These are phyloP conservation scores for Apogon hyalosoma DNA, from an alignment of 2,797 vertebrate genomes.

Conservation along the genomic window DNA sequence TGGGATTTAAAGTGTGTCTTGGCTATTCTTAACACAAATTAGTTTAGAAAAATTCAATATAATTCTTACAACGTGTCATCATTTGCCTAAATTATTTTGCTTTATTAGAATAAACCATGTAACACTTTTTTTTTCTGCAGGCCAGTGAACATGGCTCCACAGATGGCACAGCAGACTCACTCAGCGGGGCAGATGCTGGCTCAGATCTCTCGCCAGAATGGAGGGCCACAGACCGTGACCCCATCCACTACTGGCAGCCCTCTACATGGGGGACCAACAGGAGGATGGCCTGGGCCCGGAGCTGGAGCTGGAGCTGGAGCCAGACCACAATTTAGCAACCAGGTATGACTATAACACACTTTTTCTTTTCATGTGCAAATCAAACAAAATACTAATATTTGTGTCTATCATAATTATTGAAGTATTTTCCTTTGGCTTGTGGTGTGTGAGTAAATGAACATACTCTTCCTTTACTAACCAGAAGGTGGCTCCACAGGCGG, in stretches of 20 bases:
- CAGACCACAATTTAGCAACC: conserved; percentile 87
- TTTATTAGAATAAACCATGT: background rate
- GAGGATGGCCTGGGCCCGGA: conserved; percentile 64
- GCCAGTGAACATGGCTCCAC: conserved; percentile 83
- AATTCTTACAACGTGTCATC: too few relatives aligned
- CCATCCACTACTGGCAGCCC: conserved; percentile 85
- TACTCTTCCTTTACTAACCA: conserved; percentile 41
- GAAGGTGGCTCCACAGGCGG: conserved; percentile 85
- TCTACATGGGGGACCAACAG: conserved; percentile 81
- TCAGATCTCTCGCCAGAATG: conserved; percentile 92
- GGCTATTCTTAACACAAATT: too few relatives aligned
- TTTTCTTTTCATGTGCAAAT: background rate
- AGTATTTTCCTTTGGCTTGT: too few relatives aligned
- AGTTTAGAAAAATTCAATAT: too few relatives aligned
- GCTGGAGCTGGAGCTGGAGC: conserved; percentile 47
- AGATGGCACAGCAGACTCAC: conserved; percentile 85
- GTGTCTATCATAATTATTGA: background rate
- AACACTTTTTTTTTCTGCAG: conserved; percentile 66
- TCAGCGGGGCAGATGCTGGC: conserved; percentile 90
- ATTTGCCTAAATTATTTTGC: too few relatives aligned
- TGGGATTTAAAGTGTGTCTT: too few relatives aligned
- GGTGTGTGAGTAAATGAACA: conserved; percentile 5
- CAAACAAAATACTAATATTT: background rate
- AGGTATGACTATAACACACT: conserved; percentile 78
- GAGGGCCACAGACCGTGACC: conserved; percentile 80